phyloP scores from a whole-genome alignment of 2,888 invertebrate genomes.

The Ditula angustiorana region DNA sequence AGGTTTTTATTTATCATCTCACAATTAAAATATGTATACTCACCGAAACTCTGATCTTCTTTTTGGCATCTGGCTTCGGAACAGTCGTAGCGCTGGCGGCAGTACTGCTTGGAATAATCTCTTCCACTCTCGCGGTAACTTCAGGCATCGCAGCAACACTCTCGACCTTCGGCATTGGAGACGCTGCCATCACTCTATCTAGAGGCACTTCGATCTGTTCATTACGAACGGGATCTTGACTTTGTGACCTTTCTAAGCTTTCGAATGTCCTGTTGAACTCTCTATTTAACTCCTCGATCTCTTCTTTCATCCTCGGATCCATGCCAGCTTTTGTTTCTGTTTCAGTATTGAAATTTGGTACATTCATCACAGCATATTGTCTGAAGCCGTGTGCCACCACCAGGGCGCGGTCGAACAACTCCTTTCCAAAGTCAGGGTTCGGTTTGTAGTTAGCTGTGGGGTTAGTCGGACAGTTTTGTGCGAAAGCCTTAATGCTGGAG shows the following conservation, averaged over 20 bases:
- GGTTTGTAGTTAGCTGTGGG: slow-evolving; percentile 58
- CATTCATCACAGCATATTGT: slow-evolving; percentile 81
- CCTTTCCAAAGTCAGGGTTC: slow-evolving; percentile 61
- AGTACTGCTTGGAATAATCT: neutral
- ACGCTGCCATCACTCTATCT: slow-evolving; percentile 46
- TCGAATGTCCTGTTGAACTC: slow-evolving; percentile 79
- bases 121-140: neutral
- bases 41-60: slow-evolving; percentile 73
- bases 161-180: slow-evolving; percentile 2
- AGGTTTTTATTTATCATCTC: too few species aligned
- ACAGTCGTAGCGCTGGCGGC: slow-evolving; percentile 34
- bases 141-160: slow-evolving; percentile 35
- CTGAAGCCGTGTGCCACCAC: slow-evolving; percentile 90
- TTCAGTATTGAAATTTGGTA: slow-evolving; percentile 61
- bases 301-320: slow-evolving; percentile 67
- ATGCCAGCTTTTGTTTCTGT: slow-evolving; percentile 55
- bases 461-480: slow-evolving; percentile 69
- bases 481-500: slow-evolving; percentile 87
- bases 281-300: slow-evolving; percentile 75
- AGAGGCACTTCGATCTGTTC: slow-evolving; percentile 42
- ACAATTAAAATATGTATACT: too few species aligned
- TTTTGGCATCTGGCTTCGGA: slow-evolving; percentile 74
- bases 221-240: slow-evolving; percentile 32
- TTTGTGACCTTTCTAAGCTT: slow-evolving; percentile 60
- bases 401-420: slow-evolving; percentile 86